phyloP scores from a whole-genome alignment of 2,888 invertebrate genomes.

The Seira musarum region DNA sequence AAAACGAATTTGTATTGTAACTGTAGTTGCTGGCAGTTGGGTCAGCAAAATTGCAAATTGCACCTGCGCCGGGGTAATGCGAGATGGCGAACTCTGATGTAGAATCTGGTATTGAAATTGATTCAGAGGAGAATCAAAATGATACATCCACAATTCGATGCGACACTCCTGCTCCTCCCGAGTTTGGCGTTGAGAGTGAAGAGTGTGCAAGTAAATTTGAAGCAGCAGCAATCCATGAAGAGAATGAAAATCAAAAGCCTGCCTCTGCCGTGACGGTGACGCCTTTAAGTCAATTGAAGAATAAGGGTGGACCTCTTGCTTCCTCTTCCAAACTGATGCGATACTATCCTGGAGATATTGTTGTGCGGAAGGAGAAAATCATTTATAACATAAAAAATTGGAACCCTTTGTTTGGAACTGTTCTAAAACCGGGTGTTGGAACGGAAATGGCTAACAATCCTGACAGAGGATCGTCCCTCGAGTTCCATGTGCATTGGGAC shows the following conservation, averaged over 20 bases:
- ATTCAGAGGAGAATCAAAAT: neutral
- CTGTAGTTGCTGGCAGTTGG: too few species aligned
- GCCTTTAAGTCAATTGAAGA: neutral
- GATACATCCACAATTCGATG: neutral
- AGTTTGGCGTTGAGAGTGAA: neutral
- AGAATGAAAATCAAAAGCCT: neutral
- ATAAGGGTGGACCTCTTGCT: neutral
- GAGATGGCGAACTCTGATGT: neutral
- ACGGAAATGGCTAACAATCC: constrained; percentile 32
- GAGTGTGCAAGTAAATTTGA: neutral
- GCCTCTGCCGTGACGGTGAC: too few species aligned
- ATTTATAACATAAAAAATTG: constrained; percentile 16
- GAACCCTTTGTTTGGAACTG: constrained; percentile 53
- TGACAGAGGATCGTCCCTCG: constrained; percentile 29
- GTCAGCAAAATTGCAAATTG: too few species aligned
- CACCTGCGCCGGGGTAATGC: too few species aligned
- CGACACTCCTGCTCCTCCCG: neutral
- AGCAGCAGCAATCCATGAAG: neutral
- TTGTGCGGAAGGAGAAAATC: constrained; percentile 19
- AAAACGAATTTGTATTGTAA: too few species aligned
- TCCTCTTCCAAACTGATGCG: neutral
- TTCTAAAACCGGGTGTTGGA: constrained; percentile 40
- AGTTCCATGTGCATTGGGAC: constrained; percentile 63
- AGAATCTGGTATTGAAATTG: neutral
- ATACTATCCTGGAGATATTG: constrained; percentile 55